A percentile compares a stretch with the other conserved stretches of the same genome.
Conservation (phyloP, 2,888 invertebrate genomes). For the Drosophila mayaguana region DNA sequence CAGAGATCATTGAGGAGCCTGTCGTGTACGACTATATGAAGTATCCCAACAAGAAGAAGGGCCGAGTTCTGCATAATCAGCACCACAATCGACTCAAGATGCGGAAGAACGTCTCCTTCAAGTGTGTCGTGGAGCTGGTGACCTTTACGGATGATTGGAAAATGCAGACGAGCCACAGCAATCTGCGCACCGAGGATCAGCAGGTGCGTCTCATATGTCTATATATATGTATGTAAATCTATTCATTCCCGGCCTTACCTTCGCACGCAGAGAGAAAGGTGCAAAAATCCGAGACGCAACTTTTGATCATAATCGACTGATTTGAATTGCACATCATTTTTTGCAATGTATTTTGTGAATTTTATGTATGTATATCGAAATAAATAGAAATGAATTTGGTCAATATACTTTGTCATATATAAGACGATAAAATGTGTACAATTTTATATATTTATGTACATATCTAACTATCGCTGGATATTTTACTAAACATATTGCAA, state of each 20-base stretch:
- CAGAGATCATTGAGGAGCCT: constrained; percentile 25
- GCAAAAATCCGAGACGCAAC: constrained; percentile 41
- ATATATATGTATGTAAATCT: background rate
- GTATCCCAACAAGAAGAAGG: constrained; percentile 52
- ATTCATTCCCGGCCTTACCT: background rate
- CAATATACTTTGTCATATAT: constrained; percentile 13
- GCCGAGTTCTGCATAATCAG: constrained; percentile 3
- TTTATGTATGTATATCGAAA: constrained; percentile 26
- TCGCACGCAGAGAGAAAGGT: constrained; percentile 36
- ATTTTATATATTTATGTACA: background rate
- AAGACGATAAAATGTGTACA: background rate
- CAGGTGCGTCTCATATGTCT: constrained; percentile 52
- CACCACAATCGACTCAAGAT: constrained; percentile 3
- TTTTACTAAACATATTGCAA: constrained; percentile 45
- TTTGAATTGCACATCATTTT: background rate
- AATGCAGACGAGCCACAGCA: constrained; percentile 32
- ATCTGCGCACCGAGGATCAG: constrained; percentile 59
- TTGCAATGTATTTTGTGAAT: constrained; percentile 30
- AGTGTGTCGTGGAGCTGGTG: constrained; percentile 54
- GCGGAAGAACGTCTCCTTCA: constrained; percentile 52
- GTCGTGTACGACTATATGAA: constrained; percentile 66
- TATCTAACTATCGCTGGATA: background rate
- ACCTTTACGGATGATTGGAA: constrained; percentile 62
- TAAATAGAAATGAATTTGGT: constrained; percentile 3
- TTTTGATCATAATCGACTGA: constrained; percentile 28